Evolutionary conservation across 2,888 invertebrate species (phyloP), one percentile per base, ranked within the genome.

Genomic region (Scaptomyza parva): DNA sequence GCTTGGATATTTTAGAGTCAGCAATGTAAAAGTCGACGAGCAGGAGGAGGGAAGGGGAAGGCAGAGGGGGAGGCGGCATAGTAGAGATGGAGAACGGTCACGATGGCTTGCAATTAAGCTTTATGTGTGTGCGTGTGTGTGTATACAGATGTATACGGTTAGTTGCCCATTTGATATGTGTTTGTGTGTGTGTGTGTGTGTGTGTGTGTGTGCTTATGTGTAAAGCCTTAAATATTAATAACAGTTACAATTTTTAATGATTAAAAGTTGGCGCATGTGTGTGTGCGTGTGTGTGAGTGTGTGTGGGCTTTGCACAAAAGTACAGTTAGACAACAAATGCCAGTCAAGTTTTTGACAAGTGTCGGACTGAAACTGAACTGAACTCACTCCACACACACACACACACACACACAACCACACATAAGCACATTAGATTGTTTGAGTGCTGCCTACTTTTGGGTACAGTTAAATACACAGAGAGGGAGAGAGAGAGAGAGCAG

Each of bases 171-270:
- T 48, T 55, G 45, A 45, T 40, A 22, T 63, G 41, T 14, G 18
- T 66, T 35, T 37, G 45, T 33, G 24, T 53, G 26, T 73, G 52
- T 66, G 41, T 37, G 47, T 39, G 24, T 51, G 22, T 67, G 40
- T 44, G 26, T 48, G 70, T 76, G 78, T 83, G 24, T 51, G 20
- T 67, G 40, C 39, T 22, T 44, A 69, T 75, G 76, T 83, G 66
- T 76, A 61, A 76, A 61, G 71, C 80, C 86, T 88, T 79, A 88
- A 84, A 84, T 88, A 84, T 84, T 84, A 84, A 84, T 88, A 86
- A 88, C 84, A 84, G 88, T 84, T 86, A 86, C 86, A 86, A 84
- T 88, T 84, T 84, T 84, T 88, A 84, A 84, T 84, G 88, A 84
- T 86, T 88, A 88, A 86, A 82, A 82, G 64, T 82, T 70, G 88